These are phyloP conservation scores for Pica pica DNA, from an alignment of 2,113 vertebrate species.

Conservation along the genomic window DNA sequence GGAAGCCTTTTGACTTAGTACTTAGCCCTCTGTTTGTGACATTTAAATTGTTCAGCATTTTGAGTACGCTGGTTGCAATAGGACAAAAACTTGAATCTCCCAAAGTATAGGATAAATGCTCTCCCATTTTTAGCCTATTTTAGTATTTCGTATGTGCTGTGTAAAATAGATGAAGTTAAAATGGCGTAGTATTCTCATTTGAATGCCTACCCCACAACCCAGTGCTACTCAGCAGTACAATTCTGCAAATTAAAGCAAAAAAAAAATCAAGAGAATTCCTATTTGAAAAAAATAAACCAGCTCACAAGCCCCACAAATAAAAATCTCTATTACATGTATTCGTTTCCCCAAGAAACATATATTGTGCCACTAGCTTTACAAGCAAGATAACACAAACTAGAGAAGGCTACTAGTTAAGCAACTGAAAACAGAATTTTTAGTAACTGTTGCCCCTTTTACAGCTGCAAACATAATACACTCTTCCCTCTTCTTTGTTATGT, in stretches of 20 bases:
- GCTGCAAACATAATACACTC: background rate
- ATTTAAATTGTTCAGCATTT: background rate
- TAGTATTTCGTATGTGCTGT: background rate
- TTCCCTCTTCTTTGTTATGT: background rate
- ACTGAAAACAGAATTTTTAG: background rate
- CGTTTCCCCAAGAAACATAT: background rate
- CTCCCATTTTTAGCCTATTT: background rate
- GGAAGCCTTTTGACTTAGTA: background rate
- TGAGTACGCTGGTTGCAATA: background rate
- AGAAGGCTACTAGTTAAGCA: background rate
- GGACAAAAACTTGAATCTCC: background rate
- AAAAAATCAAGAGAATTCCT: background rate
- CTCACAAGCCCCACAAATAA: background rate
- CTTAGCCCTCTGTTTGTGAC: background rate
- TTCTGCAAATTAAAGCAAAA: background rate
- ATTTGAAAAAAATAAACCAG: background rate
- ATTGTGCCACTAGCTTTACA: background rate
- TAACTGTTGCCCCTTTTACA: background rate
- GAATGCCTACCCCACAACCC: background rate
- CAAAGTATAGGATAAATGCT: accelerated
- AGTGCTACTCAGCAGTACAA: background rate
- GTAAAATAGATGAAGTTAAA: background rate
- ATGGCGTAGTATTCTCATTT: background rate
- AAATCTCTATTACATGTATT: background rate
- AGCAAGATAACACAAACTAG: background rate